Percentiles rank a stretch among this genome's conserved stretches.
phyloP scores from a whole-genome alignment of 2,113 vertebrate species.

The Engraulis encrasicolus region DNA sequence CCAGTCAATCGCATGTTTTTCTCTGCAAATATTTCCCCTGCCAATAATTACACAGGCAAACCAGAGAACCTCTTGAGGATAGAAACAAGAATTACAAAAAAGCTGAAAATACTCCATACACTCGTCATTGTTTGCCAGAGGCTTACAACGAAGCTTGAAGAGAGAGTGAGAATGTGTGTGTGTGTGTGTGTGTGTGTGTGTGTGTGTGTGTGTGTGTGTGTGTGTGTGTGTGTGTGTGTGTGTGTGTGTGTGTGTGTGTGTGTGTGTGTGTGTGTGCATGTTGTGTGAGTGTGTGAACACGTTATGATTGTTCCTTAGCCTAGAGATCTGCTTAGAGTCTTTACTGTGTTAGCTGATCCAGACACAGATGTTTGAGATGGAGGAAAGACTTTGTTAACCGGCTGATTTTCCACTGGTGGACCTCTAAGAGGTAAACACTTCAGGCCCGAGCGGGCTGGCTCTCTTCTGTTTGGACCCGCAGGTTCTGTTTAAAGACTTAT shows the following conservation, averaged over 20 bases:
- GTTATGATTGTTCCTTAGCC: neutral
- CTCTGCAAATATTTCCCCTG: neutral
- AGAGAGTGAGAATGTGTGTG: neutral
- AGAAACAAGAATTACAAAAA: neutral
- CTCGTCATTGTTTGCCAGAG: slow-evolving; percentile 5
- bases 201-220: too few species aligned
- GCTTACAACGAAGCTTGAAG: neutral
- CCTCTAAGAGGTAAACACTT: slow-evolving; percentile 63
- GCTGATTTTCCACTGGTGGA: slow-evolving; percentile 68
- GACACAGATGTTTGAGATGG: slow-evolving; percentile 69
- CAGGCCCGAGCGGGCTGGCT: slow-evolving; percentile 45
- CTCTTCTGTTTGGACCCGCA: slow-evolving; percentile 49
- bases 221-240: too few species aligned
- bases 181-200: too few species aligned
- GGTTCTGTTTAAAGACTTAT: slow-evolving; percentile 61
- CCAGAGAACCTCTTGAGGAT: neutral
- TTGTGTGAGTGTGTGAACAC: too few species aligned
- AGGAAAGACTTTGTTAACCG: slow-evolving; percentile 66
- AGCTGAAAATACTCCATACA: neutral
- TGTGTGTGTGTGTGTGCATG: too few species aligned
- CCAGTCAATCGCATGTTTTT: neutral
- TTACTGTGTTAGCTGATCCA: slow-evolving; percentile 52
- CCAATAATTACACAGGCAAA: neutral
- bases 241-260: too few species aligned
- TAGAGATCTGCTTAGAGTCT: slow-evolving; percentile 53